Percentiles rank a stretch among this genome's conserved stretches.
Conservation (phyloP, 2,888 invertebrate species). For the Ochlodes sylvanus region DNA sequence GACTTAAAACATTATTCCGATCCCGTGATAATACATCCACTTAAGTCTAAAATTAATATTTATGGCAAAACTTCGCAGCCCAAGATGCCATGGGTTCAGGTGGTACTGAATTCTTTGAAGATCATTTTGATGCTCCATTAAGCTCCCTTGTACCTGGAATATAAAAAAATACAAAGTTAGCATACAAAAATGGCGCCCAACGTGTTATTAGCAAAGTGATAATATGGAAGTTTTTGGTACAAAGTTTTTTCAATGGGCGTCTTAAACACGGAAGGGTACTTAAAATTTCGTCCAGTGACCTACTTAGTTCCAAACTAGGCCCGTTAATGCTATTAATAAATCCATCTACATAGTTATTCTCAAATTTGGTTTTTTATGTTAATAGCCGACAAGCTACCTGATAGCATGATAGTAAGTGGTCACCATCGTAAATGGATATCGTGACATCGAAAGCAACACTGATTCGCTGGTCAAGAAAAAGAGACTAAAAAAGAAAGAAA, state of each 20-base stretch:
- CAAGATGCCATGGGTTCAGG: conserved; percentile 3
- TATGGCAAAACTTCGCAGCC: conserved; percentile 15
- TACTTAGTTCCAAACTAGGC: too few species aligned
- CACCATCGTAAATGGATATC: too few species aligned
- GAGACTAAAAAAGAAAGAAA: too few species aligned
- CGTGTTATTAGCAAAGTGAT: conserved; percentile 17
- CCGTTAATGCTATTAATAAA: not conserved
- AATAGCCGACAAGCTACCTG: too few species aligned
- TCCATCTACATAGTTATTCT: too few species aligned
- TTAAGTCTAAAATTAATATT: conserved; percentile 25
- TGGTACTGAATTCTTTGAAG: conserved; percentile 6
- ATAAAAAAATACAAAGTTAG: conserved; percentile 33
- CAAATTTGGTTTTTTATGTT: too few species aligned
- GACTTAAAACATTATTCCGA: conserved; percentile 13
- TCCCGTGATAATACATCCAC: conserved; percentile 16
- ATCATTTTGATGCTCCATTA: not conserved
- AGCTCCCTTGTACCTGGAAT: conserved; percentile 38
- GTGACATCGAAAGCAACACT: too few species aligned
- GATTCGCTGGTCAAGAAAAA: too few species aligned
- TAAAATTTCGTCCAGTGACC: too few species aligned
- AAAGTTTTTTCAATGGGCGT: too few species aligned
- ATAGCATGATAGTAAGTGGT: too few species aligned
- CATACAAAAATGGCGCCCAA: conserved; percentile 34
- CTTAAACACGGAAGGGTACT: too few species aligned
- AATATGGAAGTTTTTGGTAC: not conserved